Percentiles rank a stretch among this genome's conserved stretches.
These are phyloP conservation scores for Aphaenogaster floridana DNA, from an alignment of 1,140 invertebrate species.

Conservation along the genomic window DNA sequence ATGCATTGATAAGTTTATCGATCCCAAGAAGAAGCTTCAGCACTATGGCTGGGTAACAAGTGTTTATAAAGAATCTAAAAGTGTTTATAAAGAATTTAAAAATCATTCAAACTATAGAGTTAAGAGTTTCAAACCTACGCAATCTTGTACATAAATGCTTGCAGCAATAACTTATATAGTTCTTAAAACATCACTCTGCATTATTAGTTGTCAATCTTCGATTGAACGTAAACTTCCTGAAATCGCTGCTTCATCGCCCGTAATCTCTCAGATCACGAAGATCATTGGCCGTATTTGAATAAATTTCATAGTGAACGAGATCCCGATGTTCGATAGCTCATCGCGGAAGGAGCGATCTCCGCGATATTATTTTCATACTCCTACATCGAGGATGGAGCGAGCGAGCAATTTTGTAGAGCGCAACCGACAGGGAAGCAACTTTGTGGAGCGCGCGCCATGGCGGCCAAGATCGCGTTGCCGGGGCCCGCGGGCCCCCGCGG, in stretches of 20 bases:
- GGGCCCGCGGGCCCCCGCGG: conserved; percentile 35
- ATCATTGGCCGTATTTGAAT: conserved; percentile 31
- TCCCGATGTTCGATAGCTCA: conserved; percentile 32
- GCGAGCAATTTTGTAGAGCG: conserved; percentile 67
- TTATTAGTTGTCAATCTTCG: not conserved
- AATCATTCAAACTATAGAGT: too few species aligned
- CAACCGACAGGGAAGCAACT: conserved; percentile 61
- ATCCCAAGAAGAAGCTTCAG: not conserved
- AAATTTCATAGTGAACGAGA: conserved; percentile 2
- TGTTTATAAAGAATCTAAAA: too few species aligned
- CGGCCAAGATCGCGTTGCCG: conserved; percentile 56
- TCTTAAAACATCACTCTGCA: not conserved
- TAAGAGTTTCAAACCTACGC: too few species aligned
- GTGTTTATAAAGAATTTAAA: too few species aligned
- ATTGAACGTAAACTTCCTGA: not conserved
- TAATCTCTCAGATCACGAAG: not conserved
- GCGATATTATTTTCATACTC: conserved; percentile 47
- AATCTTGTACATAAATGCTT: not conserved
- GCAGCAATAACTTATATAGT: not conserved
- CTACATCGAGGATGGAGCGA: conserved; percentile 23
- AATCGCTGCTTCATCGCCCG: not conserved
- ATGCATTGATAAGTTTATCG: not conserved
- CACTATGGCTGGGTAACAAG: too few species aligned
- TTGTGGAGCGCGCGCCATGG: conserved; percentile 59
- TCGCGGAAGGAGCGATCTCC: conserved; percentile 37